Conservation (phyloP, 2,888 invertebrate species). For the Caenorhabditis sp. region DNA sequence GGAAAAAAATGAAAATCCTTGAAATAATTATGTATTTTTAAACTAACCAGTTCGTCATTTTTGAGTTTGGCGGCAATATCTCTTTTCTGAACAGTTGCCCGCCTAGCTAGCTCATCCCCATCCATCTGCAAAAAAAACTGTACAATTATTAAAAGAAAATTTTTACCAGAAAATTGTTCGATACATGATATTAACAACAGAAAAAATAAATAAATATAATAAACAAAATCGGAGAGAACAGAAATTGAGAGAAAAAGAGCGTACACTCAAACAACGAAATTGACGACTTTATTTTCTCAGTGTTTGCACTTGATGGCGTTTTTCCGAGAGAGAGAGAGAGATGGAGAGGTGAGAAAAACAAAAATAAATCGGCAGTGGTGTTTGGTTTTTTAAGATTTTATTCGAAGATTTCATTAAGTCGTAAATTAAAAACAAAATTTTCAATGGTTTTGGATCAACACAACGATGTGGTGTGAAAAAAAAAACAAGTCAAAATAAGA, state of each 20-base stretch:
- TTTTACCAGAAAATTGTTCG: no score
- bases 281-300: neutral
- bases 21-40: neutral
- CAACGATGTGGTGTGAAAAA: no score
- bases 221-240: neutral
- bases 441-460: no score
- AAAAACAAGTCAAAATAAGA: no score
- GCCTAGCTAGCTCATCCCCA: neutral
- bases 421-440: no score
- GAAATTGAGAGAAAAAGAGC: neutral
- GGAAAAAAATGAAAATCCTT: neutral
- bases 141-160: no score
- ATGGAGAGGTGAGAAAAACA: neutral
- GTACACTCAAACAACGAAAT: neutral
- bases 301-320: neutral
- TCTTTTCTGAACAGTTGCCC: neutral
- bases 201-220: no score
- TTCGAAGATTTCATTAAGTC: no score
- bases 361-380: no score
- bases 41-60: slow-evolving; percentile 1
- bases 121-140: neutral
- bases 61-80: neutral
- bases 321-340: neutral
- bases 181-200: no score
- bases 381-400: no score